These are phyloP conservation scores for Leptopterna dolabrata DNA, from an alignment of 2,888 invertebrate species.

Conservation along the genomic window DNA sequence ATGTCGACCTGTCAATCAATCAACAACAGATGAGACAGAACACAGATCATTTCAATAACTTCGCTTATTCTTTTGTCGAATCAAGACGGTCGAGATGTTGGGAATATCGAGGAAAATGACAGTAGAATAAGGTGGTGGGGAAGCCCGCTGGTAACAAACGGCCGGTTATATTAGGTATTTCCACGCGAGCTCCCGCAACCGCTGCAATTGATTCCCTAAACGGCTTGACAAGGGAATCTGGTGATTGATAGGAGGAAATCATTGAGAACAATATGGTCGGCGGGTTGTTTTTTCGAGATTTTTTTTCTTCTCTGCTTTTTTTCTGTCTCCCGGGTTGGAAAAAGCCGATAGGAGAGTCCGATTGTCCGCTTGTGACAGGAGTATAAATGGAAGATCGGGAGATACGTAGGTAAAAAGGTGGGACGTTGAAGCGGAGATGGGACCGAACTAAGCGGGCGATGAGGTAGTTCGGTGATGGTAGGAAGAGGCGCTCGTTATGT, in stretches of 20 bases:
- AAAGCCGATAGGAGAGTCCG: constrained; percentile 41
- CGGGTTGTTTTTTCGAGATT: background rate
- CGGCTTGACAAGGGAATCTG: constrained; percentile 43
- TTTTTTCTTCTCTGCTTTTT: constrained; percentile 12
- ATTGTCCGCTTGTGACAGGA: constrained; percentile 46
- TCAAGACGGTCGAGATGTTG: background rate
- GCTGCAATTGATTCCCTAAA: constrained; percentile 42
- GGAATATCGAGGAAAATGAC: constrained; percentile 10
- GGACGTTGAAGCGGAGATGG: constrained; percentile 26
- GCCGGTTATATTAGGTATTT: constrained; percentile 43
- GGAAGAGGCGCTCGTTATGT: constrained; percentile 6
- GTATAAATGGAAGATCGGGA: constrained; percentile 49
- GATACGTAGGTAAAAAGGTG: constrained; percentile 48
- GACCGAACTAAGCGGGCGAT: background rate
- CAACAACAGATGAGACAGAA: too few relatives aligned
- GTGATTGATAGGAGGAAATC: constrained; percentile 51
- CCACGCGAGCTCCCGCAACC: constrained; percentile 23
- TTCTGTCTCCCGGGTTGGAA: constrained; percentile 32
- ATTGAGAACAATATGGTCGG: constrained; percentile 46
- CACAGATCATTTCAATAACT: too few relatives aligned
- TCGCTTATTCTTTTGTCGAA: background rate
- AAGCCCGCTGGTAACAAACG: background rate
- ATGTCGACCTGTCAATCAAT: too few relatives aligned
- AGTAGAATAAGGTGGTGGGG: constrained; percentile 17
- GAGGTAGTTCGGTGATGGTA: background rate